A percentile compares a stretch with the other conserved stretches of the same genome.
Evolutionary conservation across 1,140 invertebrate genomes (phyloP).

Genomic region (Asobara japonica): DNA sequence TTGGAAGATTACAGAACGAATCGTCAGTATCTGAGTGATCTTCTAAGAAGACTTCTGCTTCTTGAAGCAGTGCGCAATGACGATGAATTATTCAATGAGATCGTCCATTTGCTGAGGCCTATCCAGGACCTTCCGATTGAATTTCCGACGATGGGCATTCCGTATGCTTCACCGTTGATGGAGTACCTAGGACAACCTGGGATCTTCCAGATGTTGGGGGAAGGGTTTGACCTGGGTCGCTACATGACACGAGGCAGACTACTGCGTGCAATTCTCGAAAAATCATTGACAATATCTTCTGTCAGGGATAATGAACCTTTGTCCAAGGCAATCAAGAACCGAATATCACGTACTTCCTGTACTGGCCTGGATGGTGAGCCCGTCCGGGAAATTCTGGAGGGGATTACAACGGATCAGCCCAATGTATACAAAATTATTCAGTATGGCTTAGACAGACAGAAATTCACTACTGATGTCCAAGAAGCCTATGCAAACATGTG

Average conservation of each 20-base stretch:
- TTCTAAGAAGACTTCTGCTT: background rate
- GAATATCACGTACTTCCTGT: conserved; percentile 2
- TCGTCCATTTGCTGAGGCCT: background rate
- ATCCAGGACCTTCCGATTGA: conserved; percentile 18
- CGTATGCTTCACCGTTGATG: background rate
- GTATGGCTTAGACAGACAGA: background rate
- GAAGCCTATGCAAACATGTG: conserved; percentile 10
- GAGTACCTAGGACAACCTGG: background rate
- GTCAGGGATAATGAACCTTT: background rate
- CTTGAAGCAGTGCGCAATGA: background rate
- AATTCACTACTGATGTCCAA: conserved; percentile 14
- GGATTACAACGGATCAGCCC: conserved; percentile 18
- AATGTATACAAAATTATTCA: conserved; percentile 24
- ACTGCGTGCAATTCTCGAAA: conserved; percentile 10
- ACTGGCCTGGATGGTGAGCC: background rate
- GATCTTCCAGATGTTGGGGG: background rate
- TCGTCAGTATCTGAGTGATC: conserved; percentile 11
- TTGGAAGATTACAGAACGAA: conserved; percentile 8
- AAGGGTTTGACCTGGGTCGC: conserved; percentile 25
- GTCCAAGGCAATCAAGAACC: background rate
- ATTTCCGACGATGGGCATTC: background rate
- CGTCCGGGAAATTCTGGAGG: background rate
- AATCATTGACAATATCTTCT: background rate
- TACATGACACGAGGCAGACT: conserved; percentile 16
- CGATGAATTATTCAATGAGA: conserved; percentile 15